Conservation (phyloP, 2,888 invertebrate species). For the Exephanes ischioxanthus region DNA sequence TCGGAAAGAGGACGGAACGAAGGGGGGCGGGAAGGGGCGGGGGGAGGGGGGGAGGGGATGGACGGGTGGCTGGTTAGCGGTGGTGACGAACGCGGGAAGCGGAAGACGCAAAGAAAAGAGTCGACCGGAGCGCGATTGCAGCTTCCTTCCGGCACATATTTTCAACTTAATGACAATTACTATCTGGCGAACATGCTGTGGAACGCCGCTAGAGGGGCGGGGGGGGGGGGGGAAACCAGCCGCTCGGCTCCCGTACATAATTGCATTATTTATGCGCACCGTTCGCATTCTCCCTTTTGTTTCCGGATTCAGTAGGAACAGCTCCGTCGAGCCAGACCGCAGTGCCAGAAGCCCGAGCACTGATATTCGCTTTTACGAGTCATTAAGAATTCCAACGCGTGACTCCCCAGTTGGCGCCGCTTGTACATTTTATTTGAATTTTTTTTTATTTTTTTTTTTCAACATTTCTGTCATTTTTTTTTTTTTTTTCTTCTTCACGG, state of each 20-base stretch:
- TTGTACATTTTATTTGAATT: background rate
- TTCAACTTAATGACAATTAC: conserved; percentile 80
- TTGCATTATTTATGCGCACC: conserved; percentile 75
- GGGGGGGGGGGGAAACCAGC: too few species aligned
- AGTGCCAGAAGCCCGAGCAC: conserved; percentile 2
- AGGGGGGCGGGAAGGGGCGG: background rate
- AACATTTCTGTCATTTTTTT: background rate
- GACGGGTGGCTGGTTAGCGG: conserved; percentile 22
- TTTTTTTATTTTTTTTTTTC: background rate
- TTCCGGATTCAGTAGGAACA: conserved; percentile 54
- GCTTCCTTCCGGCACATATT: conserved; percentile 80
- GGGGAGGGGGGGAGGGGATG: conserved; percentile 49
- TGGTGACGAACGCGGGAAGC: conserved; percentile 62
- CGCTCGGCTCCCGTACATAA: conserved; percentile 67
- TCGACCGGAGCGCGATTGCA: conserved; percentile 71
- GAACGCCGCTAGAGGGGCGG: conserved; percentile 19
- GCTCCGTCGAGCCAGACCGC: conserved; percentile 21
- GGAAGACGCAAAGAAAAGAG: conserved; percentile 53
- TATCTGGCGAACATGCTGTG: conserved; percentile 75
- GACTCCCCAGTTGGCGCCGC: background rate
- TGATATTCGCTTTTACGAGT: conserved; percentile 61
- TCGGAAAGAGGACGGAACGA: background rate
- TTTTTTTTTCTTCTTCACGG: background rate
- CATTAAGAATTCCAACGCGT: conserved; percentile 55
- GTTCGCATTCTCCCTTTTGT: conserved; percentile 60